Evolutionary conservation across 53 echinoderm and acorn worm genomes (phyloP).

Genomic region (Paracentrotus lividus): DNA sequence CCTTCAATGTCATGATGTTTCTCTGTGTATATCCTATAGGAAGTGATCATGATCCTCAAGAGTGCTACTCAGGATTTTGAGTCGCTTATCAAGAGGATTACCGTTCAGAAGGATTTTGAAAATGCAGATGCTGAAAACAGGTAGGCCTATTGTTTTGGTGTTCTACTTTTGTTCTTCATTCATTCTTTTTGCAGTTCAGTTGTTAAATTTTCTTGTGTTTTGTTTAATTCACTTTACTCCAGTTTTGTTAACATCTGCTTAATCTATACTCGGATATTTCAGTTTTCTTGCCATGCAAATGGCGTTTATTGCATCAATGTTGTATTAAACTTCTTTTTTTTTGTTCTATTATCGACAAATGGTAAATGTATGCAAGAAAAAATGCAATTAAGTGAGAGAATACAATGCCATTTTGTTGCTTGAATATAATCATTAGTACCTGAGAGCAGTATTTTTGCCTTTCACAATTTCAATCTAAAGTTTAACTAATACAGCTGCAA

Average conservation of each 20-base stretch:
- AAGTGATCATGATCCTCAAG: conserved; percentile 98
- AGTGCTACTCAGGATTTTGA: conserved; percentile 98
- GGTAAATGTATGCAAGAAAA: too few relatives aligned
- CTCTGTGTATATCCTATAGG: conserved; percentile 80
- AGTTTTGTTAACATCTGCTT: neutral
- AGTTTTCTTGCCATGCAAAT: too few relatives aligned
- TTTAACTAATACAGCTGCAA: neutral
- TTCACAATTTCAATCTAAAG: too few relatives aligned
- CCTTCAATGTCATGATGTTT: too few relatives aligned
- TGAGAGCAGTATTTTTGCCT: too few relatives aligned
- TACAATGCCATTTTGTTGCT: too few relatives aligned
- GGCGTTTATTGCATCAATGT: too few relatives aligned
- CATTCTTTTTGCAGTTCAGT: conserved; percentile 15
- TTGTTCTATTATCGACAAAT: too few relatives aligned
- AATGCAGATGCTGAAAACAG: conserved; percentile 93
- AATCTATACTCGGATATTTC: too few relatives aligned
- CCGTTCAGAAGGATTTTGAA: conserved; percentile 98
- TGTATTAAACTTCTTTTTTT: too few relatives aligned
- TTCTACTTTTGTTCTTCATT: neutral
- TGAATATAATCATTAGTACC: too few relatives aligned
- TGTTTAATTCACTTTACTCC: neutral
- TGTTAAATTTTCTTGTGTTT: neutral
- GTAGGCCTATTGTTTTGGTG: conserved; percentile 78
- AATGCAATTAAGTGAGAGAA: too few relatives aligned
- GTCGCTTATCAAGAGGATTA: conserved; percentile 94